A percentile compares a stretch with the other conserved stretches of the same genome.
Conservation (phyloP, 2,888 invertebrate genomes). For the Diploptera punctata region DNA sequence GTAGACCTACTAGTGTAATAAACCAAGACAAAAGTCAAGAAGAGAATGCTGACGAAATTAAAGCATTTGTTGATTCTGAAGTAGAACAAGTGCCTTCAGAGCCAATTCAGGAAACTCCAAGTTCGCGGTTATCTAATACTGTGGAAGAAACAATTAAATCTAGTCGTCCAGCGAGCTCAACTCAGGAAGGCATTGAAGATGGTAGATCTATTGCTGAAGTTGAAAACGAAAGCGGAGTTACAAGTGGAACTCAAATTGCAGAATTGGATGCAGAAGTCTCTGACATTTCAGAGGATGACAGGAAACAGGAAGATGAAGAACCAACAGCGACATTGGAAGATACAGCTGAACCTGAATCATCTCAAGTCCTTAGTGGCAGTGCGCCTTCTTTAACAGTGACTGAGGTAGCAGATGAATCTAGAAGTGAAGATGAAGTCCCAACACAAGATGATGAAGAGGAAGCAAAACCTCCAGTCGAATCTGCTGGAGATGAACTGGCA, state of each 20-base stretch:
- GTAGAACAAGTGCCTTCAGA: not conserved
- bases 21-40: no score
- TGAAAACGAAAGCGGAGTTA: not conserved
- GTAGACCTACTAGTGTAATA: not conserved
- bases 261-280: not conserved
- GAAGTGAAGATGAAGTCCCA: not conserved
- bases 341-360: not conserved
- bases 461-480: not conserved
- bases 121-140: no score
- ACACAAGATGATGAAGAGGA: not conserved
- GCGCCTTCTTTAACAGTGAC: not conserved
- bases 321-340: not conserved
- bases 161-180: not conserved
- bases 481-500: not conserved
- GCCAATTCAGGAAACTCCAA: not conserved
- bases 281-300: not conserved
- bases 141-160: no score
- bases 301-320: not conserved
- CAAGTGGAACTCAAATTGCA: not conserved
- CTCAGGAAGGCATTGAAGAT: not conserved
- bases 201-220: not conserved
- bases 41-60: not conserved
- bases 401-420: not conserved
- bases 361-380: no score
- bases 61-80: not conserved